These are phyloP conservation scores for Salvelinus namaycush DNA, from an alignment of 2,113 vertebrate species.

Conservation along the genomic window DNA sequence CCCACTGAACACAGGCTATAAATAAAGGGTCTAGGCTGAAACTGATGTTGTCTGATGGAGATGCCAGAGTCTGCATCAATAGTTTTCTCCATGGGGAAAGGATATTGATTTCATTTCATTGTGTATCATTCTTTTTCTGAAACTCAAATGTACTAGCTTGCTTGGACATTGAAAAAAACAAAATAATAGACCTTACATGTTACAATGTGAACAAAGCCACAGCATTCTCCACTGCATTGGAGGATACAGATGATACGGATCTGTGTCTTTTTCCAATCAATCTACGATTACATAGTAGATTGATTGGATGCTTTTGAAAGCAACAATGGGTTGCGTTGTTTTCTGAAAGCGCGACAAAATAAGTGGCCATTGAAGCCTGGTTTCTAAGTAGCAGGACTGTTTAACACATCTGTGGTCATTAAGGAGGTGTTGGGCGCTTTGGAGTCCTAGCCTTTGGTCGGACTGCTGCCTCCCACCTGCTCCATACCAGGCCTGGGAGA, in stretches of 20 bases:
- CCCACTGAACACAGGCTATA: no score
- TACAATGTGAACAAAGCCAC: no score
- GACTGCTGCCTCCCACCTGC: no score
- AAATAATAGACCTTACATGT: no score
- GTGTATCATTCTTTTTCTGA: no score
- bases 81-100: not conserved
- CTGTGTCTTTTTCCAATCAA: no score
- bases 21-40: no score
- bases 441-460: not conserved
- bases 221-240: not conserved
- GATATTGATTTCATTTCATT: not conserved
- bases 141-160: no score
- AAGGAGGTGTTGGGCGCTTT: constrained; percentile 42
- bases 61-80: not conserved
- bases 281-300: not conserved
- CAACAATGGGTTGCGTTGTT: constrained; percentile 61
- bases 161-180: no score
- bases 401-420: constrained; percentile 62
- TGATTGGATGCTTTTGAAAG: constrained; percentile 62
- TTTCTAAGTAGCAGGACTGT: constrained; percentile 37
- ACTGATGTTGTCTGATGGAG: no score
- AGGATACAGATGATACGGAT: not conserved
- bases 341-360: constrained; percentile 59
- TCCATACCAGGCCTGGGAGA: constrained; percentile 1
- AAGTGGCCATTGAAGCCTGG: constrained; percentile 51